Base-by-base conservation (phyloP, 2,113 vertebrate genomes). In the Pyxicephalus adspersus region DNA sequence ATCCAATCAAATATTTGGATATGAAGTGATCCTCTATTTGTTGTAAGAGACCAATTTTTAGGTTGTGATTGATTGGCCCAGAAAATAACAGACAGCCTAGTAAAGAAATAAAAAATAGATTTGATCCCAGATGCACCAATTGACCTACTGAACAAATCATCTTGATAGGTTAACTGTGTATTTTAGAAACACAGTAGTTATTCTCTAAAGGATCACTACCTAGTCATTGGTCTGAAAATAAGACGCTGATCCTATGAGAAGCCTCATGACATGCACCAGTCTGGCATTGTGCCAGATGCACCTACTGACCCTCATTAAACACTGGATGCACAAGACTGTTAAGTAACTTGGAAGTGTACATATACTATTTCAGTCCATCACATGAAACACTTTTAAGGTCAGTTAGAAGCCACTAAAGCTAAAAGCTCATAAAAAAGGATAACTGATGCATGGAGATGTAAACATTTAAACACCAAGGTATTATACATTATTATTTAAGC, bases 361-460 rank as follows among this genome's bases (percentile, higher is more conserved):
- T 25, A 52, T 64, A 64, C 25, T 55, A 45, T 64, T 81, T 65
- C 71, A 71, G 17, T 63, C 31, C 65, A 71, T 82, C 61, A 75
- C 71, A 74, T 75, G 61, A 82, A 65, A 66, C 34, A 28, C 29
- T 74, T 29, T 45, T 22, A 82, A 82, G 80, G 71, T 82, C 71
- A 81, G 55, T n/a, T n/a, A 60, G 50, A 70, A 31, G 63, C 76
- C 38, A 51, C 31, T 28, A 71, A 71, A 26, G 50, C 65, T 34
- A 68, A 7, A 52, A 29, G 26, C 17, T n/a, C 77, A 50, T n/a
- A n/a, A n/a, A 29, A 52, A 45, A 58, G 16, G 22, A 55, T 19
- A 68, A 20, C 61, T 22, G 38, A 22, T 51, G 51, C 76, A 66
- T 13, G 22, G n/a, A 22, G 28, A 5, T 45, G n/a, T 38, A 17